These are phyloP conservation scores for Cyrtodaria siliqua DNA, from an alignment of 2,888 invertebrate species.

Conservation along the genomic window DNA sequence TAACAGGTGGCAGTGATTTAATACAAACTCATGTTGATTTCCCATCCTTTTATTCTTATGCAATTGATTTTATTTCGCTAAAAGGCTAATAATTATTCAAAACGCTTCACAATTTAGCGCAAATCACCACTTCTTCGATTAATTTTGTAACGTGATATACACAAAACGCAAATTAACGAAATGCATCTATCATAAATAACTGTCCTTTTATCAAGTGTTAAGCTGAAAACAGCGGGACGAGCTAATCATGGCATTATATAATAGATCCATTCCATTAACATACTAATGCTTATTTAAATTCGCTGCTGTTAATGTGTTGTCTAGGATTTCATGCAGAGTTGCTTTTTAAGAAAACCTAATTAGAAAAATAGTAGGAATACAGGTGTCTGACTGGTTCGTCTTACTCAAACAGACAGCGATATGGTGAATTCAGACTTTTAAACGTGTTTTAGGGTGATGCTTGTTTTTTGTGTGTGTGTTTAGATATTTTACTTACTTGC, in stretches of 20 bases:
- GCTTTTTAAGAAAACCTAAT: no score
- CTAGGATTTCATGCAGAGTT: conserved; percentile 3
- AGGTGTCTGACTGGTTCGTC: no score
- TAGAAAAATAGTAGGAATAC: no score
- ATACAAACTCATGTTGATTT: background rate
- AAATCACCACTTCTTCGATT: conserved; percentile 40
- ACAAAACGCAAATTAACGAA: conserved; percentile 39
- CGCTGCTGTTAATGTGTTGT: background rate
- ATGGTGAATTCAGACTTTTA: no score
- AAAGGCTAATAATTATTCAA: conserved; percentile 65
- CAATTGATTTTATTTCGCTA: conserved; percentile 67
- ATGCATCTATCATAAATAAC: conserved; percentile 48
- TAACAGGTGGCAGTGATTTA: conserved; percentile 38
- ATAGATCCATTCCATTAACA: conserved; percentile 34
- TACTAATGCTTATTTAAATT: conserved; percentile 35
- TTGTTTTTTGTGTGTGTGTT: no score
- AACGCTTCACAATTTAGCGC: conserved; percentile 34
- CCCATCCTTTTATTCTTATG: conserved; percentile 38
- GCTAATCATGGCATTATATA: conserved; percentile 38
- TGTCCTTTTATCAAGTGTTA: conserved; percentile 30
- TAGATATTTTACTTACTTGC: no score
- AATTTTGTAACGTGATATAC: conserved; percentile 44
- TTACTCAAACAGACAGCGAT: no score
- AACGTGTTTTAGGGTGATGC: no score
- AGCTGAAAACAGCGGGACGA: conserved; percentile 44